Conservation (phyloP, 2,113 vertebrate species). For the Brevimyrus niger region DNA sequence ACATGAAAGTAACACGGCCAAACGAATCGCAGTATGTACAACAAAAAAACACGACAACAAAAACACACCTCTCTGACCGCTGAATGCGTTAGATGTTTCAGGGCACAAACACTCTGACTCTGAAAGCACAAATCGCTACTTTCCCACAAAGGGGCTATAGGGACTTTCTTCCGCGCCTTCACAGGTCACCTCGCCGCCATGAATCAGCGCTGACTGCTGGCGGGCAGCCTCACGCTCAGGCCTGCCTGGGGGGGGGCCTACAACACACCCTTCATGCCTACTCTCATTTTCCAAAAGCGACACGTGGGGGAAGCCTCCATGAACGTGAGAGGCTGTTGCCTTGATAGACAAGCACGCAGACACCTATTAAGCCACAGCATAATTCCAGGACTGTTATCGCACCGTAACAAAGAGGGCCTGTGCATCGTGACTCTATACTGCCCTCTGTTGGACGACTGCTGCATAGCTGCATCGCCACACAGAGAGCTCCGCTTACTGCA, state of each 20-base stretch:
- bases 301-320: background rate
- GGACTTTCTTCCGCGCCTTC: background rate
- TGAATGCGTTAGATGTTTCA: background rate
- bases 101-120: background rate
- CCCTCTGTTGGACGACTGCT: background rate
- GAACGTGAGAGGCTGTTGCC: background rate
- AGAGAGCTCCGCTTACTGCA: background rate
- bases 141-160: background rate
- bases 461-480: background rate
- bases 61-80: background rate
- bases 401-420: background rate
- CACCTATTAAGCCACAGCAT: background rate
- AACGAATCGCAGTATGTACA: background rate
- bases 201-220: background rate
- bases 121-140: background rate
- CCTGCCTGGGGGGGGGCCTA: background rate
- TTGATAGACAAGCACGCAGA: background rate
- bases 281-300: background rate
- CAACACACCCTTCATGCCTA: background rate
- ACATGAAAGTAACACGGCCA: conserved; percentile 12
- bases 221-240: background rate
- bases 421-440: background rate
- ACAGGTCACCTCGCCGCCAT: background rate
- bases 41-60: background rate
- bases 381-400: background rate